Percentiles rank a stretch among this genome's conserved stretches.
phyloP scores from a whole-genome alignment of 2,797 vertebrate genomes.

The Pseudochaenichthys georgianus region DNA sequence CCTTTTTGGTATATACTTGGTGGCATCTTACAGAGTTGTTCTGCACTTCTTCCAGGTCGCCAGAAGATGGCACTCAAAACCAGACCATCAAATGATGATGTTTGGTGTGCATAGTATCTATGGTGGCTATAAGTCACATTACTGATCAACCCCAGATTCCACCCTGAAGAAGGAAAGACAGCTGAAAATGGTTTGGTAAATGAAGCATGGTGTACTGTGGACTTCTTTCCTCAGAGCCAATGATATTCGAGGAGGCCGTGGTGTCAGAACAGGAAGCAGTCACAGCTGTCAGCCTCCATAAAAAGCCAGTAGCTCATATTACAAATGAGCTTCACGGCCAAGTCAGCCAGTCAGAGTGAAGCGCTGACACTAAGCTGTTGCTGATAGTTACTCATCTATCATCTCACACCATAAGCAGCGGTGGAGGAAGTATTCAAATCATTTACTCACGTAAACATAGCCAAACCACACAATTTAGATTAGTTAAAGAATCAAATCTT shows the following conservation, averaged over 20 bases:
- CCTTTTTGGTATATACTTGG: not conserved
- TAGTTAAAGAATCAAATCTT: not conserved
- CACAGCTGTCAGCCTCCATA: constrained; percentile 5
- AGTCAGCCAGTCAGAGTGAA: not conserved
- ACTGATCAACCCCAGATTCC: not conserved
- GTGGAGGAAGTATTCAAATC: not conserved
- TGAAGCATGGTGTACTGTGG: not conserved
- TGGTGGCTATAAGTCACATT: not conserved
- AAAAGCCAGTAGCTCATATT: constrained; percentile 1
- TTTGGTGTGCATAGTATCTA: not conserved
- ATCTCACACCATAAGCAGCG: not conserved
- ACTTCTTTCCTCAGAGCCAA: not conserved
- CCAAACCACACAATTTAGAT: not conserved
- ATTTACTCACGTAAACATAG: not conserved
- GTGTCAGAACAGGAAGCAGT: not conserved
- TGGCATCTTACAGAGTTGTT: not conserved
- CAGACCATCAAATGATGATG: not conserved
- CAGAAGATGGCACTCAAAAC: constrained; percentile 21
- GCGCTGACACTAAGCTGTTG: not conserved
- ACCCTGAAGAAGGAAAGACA: not conserved
- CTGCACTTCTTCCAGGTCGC: not conserved
- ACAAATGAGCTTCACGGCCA: not conserved
- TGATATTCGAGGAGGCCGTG: not conserved
- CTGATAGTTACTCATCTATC: not conserved
- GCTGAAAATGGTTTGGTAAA: not conserved